phyloP scores from a whole-genome alignment of 2,888 invertebrate genomes.

The Ectropis crepuscularia region DNA sequence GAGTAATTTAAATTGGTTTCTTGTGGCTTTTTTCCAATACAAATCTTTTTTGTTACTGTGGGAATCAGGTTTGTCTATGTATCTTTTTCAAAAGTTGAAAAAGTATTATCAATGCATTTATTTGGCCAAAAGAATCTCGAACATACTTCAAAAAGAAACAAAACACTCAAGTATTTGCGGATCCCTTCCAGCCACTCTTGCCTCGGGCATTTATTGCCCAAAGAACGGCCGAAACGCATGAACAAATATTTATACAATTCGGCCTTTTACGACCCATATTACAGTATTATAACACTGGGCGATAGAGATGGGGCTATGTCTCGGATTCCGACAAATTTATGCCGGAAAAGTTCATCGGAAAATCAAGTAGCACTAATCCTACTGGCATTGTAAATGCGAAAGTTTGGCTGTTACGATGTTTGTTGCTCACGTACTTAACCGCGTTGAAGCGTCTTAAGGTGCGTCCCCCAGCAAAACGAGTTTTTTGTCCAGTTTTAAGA shows the following conservation, averaged over 20 bases:
- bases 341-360: background rate
- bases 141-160: conserved; percentile 22
- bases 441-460: too few relatives aligned
- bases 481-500: too few relatives aligned
- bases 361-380: background rate
- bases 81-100: too few relatives aligned
- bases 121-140: background rate
- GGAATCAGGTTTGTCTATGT: too few relatives aligned
- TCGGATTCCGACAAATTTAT: conserved; percentile 3
- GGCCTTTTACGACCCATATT: conserved; percentile 40
- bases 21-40: too few relatives aligned
- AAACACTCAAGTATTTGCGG: conserved; percentile 13
- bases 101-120: too few relatives aligned
- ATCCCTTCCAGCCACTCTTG: conserved; percentile 27
- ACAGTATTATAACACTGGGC: conserved; percentile 39
- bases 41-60: too few relatives aligned
- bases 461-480: too few relatives aligned
- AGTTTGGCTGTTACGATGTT: too few relatives aligned
- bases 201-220: conserved; percentile 30
- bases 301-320: conserved; percentile 14
- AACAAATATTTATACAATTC: conserved; percentile 41
- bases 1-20: too few relatives aligned
- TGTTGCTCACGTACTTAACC: too few relatives aligned
- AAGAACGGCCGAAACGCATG: conserved; percentile 36
- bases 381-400: too few relatives aligned